Evolutionary conservation across 2,888 invertebrate genomes (phyloP), one percentile per base, ranked within the genome.

Genomic region (Patella pellucida): DNA sequence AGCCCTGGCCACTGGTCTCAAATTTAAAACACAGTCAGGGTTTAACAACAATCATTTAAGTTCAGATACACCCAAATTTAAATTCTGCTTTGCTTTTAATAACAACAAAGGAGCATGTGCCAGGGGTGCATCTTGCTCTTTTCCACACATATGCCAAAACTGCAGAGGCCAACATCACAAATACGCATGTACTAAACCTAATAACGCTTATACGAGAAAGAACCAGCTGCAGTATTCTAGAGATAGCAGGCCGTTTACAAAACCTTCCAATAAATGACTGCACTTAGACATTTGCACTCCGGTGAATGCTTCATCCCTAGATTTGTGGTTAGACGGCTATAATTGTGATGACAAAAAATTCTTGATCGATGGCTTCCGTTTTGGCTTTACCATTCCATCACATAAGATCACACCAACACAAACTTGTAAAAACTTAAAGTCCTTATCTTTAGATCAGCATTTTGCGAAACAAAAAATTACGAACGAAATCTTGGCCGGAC

Each of bases 361-460:
- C 23, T 52, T 74, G 27, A 27, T 74, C 52, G 52, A 68, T 52
- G 74, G 74, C 16, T 54, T 54, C 54, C 14, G 15, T 54, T 54
- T 15, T 54, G 54, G 54, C 3, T 54, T 54, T 54, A 16, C 14
- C 15, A 54, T 54, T 16, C 54, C 54, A 16, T 14, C 16, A 54
- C 14, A 54, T 14, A 54, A 54, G 14, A 14, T 15, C 14, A 15
- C 16, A 16, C 14, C 54, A 16, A 15, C 1, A 14, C 54, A 54
- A 14, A 16, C 14, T 54, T 54, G 54, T 54, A 54, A 14, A 54
- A 54, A 54, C 16, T 16, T 54, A 15, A 15, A 14, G 16, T 54
- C 54, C 14, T 16, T 54, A 16, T 15, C 14, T 3, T 54, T 54
- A 54, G 16, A 54, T 54, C 16, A 15, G 16, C 16, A 14, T 15